Evolutionary conservation across 1,140 invertebrate species (phyloP).

Genomic region (Bilobella aurantiaca): DNA sequence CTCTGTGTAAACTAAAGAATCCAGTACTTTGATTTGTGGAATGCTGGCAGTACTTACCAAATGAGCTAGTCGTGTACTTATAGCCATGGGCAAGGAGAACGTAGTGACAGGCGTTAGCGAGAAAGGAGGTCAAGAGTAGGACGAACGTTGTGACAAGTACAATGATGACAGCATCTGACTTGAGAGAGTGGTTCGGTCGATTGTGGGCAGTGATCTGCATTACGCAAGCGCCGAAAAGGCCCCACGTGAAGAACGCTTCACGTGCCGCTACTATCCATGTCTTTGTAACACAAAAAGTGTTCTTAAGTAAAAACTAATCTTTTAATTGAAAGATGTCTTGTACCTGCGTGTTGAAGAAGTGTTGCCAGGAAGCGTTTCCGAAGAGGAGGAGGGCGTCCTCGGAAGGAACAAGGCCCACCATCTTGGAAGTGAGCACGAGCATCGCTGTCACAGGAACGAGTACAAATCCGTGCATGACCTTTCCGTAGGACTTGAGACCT

Average conservation of each 20-base stretch:
- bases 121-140: conserved; percentile 58
- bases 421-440: conserved; percentile 58
- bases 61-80: conserved; percentile 66
- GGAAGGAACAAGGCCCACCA: conserved; percentile 57
- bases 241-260: conserved; percentile 82
- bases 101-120: conserved; percentile 68
- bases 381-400: conserved; percentile 56
- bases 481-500: conserved; percentile 71
- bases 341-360: conserved; percentile 67
- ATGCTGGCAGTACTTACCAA: no score
- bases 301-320: conserved; percentile 11
- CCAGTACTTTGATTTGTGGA: no score
- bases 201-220: conserved; percentile 66
- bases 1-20: no score
- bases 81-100: conserved; percentile 61
- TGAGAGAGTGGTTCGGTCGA: conserved; percentile 58
- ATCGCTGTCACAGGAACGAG: conserved; percentile 61
- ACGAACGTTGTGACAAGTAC: conserved; percentile 64
- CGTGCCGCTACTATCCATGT: conserved; percentile 77
- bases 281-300: conserved; percentile 41
- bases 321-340: conserved; percentile 6
- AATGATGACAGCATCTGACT: conserved; percentile 67
- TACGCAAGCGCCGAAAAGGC: conserved; percentile 67
- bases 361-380: conserved; percentile 62
- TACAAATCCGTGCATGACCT: conserved; percentile 64